Evolutionary conservation across 2,113 vertebrate species (phyloP), one percentile per base, ranked within the genome.

Genomic region (Marmota monax): DNA sequence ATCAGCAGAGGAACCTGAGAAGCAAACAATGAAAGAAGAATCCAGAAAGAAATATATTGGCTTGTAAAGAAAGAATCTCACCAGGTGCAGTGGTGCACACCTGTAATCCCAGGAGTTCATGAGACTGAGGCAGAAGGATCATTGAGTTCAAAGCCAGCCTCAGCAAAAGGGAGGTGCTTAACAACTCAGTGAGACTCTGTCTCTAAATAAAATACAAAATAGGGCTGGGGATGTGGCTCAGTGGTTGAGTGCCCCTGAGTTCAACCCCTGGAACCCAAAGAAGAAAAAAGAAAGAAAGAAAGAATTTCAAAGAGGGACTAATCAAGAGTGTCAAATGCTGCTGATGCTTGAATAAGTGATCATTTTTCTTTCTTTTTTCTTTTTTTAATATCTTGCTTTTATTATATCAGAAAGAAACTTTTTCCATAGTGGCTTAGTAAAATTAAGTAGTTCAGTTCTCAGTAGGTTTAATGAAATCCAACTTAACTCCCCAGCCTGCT

Each of bases 371-470:
- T 77, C 93, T 97, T 29, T 11, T 65, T 65, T 25, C 10, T 67
- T 27, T 67, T 67, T 67, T 67, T 67, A 67, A 67, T 67, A 67
- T 67, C 12, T 67, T 67, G 29, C 27, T 32, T 32, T 94, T 97
- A 97, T 97, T 98, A 97, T 92, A 97, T 96, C 42, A 93, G 96
- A 94, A 90, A 76, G 84, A 23, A 97, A 97, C 95, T 94, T 76
- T 98, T 97, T 89, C 78, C 79, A 90, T 95, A 92, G 95, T 32
- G 76, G 90, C 84, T 76, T 76, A 2, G 13, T 76, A 45, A 77
- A 32, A 29, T 12, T 48, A 77, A 77, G 27, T 32, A 42, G 27
- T 48, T 48, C 48, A 97, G 96, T 25, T 51, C 67, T 27, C 48
- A 95, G 53, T 72, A 96, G 58, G 96, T 95, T 82, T 88, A 93